Base-by-base conservation (phyloP, 2,113 vertebrate genomes). In the Pavo muticus region DNA sequence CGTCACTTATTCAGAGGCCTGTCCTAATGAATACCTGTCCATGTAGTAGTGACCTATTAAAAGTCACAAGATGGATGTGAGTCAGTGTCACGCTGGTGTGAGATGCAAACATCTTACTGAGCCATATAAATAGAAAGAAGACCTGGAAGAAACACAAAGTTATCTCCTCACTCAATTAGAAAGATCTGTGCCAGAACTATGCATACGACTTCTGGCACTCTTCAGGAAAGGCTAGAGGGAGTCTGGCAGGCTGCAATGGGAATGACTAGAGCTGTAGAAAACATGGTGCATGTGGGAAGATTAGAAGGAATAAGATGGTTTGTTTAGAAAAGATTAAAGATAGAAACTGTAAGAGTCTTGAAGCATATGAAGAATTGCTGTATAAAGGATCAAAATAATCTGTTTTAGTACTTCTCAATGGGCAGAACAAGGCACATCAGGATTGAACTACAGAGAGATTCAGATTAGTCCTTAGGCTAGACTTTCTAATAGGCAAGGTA, bases 11-110 rank as follows among this genome's bases (percentile, higher is more conserved):
- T 79, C 72, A 63, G 24, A 88, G 32, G 39, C 64, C 71, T 65
- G n/a, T 85, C 40, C 82, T 74, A 77, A 90, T 16, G 65, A 93
- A 85, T 37, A 76, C 42, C 70, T 72, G 59, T 3, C 81, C n/a
- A 8, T 3, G 47, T 12, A 88, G 85, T 60, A 83, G 71, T 16
- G 5, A 69, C 42, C 35, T 52, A 72, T 39, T n/a, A 56, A 83
- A 91, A 78, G n/a, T 80, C 92, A 71, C 32, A 50, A 88, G 76
- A 64, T 63, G 50, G 74, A 90, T 87, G 72, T 71, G 88, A 90
- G 85, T 80, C 88, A 93, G 75, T 35, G 61, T 50, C 85, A 90
- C 0, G 1, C 50, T 35, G 45, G 19, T 80, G 76, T 25, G 79
- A 84, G 72, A 60, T 68, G 29, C 52, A 60, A 84, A 81, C 72